These are phyloP conservation scores for Tauraco hartlaubi DNA, from an alignment of 2,797 vertebrate species.

Conservation along the genomic window DNA sequence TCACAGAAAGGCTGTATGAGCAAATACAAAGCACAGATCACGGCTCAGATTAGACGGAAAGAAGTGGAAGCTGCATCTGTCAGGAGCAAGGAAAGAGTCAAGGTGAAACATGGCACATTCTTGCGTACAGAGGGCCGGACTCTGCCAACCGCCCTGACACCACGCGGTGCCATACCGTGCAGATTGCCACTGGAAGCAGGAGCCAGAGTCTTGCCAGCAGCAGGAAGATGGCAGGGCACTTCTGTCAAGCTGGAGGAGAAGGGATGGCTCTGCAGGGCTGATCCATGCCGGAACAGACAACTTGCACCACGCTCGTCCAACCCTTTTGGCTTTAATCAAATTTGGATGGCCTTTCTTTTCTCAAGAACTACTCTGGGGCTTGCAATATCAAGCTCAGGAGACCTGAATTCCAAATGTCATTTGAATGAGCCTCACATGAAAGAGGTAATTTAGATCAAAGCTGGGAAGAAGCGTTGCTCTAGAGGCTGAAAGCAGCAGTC, in stretches of 20 bases:
- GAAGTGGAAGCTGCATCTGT: neutral
- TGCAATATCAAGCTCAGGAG: neutral
- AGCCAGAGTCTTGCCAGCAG: neutral
- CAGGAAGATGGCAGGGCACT: neutral
- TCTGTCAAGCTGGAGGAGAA: neutral
- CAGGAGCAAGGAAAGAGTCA: neutral
- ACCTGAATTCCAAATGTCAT: neutral
- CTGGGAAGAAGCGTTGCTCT: neutral
- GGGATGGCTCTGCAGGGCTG: neutral
- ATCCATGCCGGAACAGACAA: neutral
- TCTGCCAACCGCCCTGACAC: neutral
- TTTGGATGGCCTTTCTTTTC: neutral
- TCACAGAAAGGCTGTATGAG: neutral
- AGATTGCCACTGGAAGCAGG: neutral
- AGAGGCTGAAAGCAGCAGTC: neutral
- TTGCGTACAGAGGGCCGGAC: neutral
- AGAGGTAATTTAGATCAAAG: constrained; percentile 31
- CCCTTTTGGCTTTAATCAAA: neutral
- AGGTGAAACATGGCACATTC: neutral
- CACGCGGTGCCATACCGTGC: accelerated
- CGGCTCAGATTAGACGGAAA: neutral
- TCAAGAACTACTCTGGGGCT: neutral
- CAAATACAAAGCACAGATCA: neutral
- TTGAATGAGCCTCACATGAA: neutral
- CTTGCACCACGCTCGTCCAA: neutral